Conservation (phyloP, 2,797 vertebrate species). For the Ctenopoma kingsleyae region DNA sequence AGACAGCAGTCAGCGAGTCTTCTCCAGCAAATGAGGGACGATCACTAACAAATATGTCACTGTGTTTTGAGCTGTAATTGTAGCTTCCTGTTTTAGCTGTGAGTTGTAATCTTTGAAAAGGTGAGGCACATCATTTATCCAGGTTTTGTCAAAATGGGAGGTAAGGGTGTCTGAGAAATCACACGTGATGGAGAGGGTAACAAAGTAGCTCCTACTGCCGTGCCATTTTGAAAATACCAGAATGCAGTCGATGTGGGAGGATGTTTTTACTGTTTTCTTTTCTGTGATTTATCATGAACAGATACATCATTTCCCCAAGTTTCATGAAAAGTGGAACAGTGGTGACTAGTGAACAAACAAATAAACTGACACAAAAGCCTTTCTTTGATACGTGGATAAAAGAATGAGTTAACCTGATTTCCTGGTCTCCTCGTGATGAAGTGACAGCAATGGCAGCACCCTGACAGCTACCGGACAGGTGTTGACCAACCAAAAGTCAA, state of each 20-base stretch:
- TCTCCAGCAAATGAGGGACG: slow-evolving; percentile 71
- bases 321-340: slow-evolving; percentile 65
- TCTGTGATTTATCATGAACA: slow-evolving; percentile 50
- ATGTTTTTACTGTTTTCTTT: slow-evolving; percentile 47
- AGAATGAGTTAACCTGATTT: slow-evolving; percentile 38
- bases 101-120: slow-evolving; percentile 66
- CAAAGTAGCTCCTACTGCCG: slow-evolving; percentile 48
- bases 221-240: slow-evolving; percentile 73
- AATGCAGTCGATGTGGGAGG: slow-evolving; percentile 36
- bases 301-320: slow-evolving; percentile 58
- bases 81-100: slow-evolving; percentile 54
- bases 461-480: slow-evolving; percentile 8
- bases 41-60: slow-evolving; percentile 75
- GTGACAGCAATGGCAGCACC: slow-evolving; percentile 7
- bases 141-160: slow-evolving; percentile 58
- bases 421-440: slow-evolving; percentile 8
- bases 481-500: slow-evolving; percentile 47
- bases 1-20: slow-evolving; percentile 60
- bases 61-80: slow-evolving; percentile 70
- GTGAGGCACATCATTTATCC: slow-evolving; percentile 65
- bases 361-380: slow-evolving; percentile 46
- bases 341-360: slow-evolving; percentile 61
- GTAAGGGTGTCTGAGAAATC: slow-evolving; percentile 39
- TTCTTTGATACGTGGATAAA: slow-evolving; percentile 51
- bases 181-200: slow-evolving; percentile 62